Conservation (phyloP, 2,113 vertebrate species). For the Sphyrna mokarran region DNA sequence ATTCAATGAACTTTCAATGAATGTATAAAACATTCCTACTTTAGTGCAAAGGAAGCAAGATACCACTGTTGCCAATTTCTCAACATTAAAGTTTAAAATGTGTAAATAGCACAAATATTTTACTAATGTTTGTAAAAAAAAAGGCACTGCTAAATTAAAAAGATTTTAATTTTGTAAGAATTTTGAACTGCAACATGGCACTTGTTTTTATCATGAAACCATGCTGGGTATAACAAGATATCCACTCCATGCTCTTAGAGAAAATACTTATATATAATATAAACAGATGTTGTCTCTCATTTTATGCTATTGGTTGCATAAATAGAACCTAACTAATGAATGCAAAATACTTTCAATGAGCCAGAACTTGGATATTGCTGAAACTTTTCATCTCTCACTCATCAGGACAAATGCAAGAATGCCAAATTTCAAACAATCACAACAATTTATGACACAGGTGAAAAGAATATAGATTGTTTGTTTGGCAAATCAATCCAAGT, state of each 20-base stretch:
- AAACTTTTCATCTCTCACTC: no score
- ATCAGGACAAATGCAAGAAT: no score
- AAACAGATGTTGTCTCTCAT: not conserved
- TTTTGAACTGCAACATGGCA: not conserved
- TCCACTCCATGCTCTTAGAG: not conserved
- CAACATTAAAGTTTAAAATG: not conserved
- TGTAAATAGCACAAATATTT: not conserved
- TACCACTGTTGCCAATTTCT: not conserved
- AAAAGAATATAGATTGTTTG: no score
- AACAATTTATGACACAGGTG: no score
- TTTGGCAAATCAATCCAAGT: no score
- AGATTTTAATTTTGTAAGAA: not conserved
- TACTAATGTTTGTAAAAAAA: not conserved
- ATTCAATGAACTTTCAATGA: constrained; percentile 8
- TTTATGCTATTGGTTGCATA: not conserved
- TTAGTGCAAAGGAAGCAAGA: not conserved
- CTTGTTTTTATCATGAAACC: not conserved
- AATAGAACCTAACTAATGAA: not conserved
- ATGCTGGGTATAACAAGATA: not conserved
- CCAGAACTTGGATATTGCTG: no score
- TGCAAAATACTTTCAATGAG: no score
- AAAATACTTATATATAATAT: not conserved
- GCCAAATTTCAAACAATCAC: no score
- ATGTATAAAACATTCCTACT: not conserved
- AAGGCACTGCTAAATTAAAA: not conserved